These are phyloP conservation scores for Chorisops tibialis DNA, from an alignment of 2,888 invertebrate genomes.

Conservation along the genomic window DNA sequence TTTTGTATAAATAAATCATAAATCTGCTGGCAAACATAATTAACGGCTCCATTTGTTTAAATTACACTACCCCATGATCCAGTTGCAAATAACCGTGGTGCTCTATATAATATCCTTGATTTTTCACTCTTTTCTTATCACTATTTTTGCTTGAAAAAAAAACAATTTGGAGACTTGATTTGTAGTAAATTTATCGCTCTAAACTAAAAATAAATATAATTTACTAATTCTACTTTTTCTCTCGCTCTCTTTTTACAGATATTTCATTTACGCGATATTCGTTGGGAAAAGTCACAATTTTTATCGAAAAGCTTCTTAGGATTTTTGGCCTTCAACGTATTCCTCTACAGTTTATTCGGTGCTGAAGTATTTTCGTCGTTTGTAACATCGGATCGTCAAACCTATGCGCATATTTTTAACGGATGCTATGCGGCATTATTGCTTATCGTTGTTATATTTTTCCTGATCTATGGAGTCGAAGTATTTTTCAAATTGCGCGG, in stretches of 20 bases:
- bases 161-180: not conserved
- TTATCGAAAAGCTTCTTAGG: constrained; percentile 88
- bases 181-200: no score
- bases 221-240: constrained; percentile 5
- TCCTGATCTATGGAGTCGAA: constrained; percentile 90
- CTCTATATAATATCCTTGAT: constrained; percentile 8
- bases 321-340: constrained; percentile 83
- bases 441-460: constrained; percentile 86
- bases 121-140: constrained; percentile 1
- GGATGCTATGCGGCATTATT: constrained; percentile 89
- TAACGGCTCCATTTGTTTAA: no score
- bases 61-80: no score
- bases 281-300: constrained; percentile 85
- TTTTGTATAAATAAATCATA: no score
- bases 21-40: no score
- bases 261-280: constrained; percentile 82
- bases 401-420: constrained; percentile 84
- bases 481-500: constrained; percentile 91
- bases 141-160: not conserved
- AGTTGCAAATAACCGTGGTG: not conserved
- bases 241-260: constrained; percentile 59
- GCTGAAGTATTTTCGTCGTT: constrained; percentile 60
- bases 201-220: not conserved
- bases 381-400: constrained; percentile 42
- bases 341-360: constrained; percentile 79